A percentile compares a stretch with the other conserved stretches of the same genome.
phyloP scores from a whole-genome alignment of 2,113 vertebrate species.

The Nymphicus hollandicus region DNA sequence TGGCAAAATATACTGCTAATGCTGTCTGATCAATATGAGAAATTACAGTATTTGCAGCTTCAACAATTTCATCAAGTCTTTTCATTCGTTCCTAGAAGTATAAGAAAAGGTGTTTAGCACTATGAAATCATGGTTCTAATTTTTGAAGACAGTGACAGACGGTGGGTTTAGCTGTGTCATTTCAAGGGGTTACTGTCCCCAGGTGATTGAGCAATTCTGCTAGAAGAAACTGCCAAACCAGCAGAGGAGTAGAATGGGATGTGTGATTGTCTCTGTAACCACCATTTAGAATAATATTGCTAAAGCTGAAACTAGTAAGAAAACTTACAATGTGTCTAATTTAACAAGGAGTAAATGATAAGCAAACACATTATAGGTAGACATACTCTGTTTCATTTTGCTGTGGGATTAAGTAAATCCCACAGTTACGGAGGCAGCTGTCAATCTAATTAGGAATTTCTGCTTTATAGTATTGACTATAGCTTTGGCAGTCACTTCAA shows the following conservation, averaged over 20 bases:
- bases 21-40: constrained; percentile 93
- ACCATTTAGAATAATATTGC: not conserved
- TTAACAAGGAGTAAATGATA: not conserved
- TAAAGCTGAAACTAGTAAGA: not conserved
- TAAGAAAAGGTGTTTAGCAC: not conserved
- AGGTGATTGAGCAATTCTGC: not conserved
- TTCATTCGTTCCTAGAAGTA: constrained; percentile 86
- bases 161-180: not conserved
- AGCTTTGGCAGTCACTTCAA: not conserved
- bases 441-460: not conserved
- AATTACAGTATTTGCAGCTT: constrained; percentile 87
- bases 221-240: not conserved
- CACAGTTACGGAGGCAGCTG: not conserved
- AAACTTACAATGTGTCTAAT: not conserved
- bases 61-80: constrained; percentile 85
- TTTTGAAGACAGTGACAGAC: not conserved
- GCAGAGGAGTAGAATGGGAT: not conserved
- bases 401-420: not conserved
- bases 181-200: not conserved
- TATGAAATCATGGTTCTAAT: not conserved
- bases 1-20: constrained; percentile 89
- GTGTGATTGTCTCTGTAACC: not conserved
- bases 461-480: not conserved
- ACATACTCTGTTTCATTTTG: not conserved
- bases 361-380: not conserved